phyloP scores from a whole-genome alignment of 1,140 invertebrate genomes.

The Pararge aegeria region DNA sequence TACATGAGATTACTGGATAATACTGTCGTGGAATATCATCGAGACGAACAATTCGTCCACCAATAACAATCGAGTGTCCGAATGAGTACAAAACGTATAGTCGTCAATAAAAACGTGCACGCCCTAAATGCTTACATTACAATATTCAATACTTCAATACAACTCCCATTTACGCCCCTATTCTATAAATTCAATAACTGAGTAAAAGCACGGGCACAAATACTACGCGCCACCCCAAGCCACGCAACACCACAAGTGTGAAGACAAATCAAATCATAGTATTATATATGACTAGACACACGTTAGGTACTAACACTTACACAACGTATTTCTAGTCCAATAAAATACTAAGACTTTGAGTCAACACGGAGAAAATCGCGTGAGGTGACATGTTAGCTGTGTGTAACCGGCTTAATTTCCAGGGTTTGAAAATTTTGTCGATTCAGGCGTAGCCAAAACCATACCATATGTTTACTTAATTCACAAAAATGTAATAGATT shows the following conservation, averaged over 20 bases:
- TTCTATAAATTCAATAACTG: slow-evolving; percentile 77
- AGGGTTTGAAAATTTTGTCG: slow-evolving; percentile 1
- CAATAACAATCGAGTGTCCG: slow-evolving; percentile 58
- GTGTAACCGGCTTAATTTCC: slow-evolving; percentile 25
- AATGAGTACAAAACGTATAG: slow-evolving; percentile 66
- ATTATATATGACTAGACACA: too few species aligned
- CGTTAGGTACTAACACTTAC: too few species aligned
- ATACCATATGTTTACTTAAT: too few species aligned
- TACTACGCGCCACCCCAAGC: background rate
- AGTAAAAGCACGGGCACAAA: slow-evolving; percentile 36
- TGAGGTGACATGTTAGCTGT: too few species aligned
- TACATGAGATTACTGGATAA: slow-evolving; percentile 78
- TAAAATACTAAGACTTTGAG: too few species aligned
- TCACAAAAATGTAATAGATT: too few species aligned
- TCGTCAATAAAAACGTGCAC: slow-evolving; percentile 67
- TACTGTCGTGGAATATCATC: slow-evolving; percentile 68
- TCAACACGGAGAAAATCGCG: too few species aligned
- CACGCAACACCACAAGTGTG: too few species aligned
- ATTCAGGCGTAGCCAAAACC: background rate
- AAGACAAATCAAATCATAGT: too few species aligned
- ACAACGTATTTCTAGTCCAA: too few species aligned
- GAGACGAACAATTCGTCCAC: slow-evolving; percentile 33
- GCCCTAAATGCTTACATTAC: slow-evolving; percentile 54
- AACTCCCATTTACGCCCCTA: slow-evolving; percentile 62
- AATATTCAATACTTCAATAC: slow-evolving; percentile 41